A percentile compares a stretch with the other conserved stretches of the same genome.
Conservation (phyloP, 2,888 invertebrate species). For the Ichneumon xanthorius region DNA sequence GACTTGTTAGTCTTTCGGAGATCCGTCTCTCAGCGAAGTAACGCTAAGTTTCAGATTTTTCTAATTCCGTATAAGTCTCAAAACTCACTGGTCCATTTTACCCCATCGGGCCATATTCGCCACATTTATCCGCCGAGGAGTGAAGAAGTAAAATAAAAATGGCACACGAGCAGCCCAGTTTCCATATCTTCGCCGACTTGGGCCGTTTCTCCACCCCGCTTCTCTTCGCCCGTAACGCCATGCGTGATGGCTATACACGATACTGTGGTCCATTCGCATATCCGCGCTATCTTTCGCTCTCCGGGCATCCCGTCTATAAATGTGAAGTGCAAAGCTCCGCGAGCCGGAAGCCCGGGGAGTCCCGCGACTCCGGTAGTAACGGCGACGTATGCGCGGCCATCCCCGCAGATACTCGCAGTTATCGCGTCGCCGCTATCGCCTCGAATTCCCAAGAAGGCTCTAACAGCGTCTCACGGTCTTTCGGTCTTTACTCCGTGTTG, state of each 20-base stretch:
- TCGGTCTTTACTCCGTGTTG: slow-evolving; percentile 34
- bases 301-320: slow-evolving; percentile 52
- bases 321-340: slow-evolving; percentile 45
- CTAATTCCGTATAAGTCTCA: too few species aligned
- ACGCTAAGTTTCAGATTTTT: too few species aligned
- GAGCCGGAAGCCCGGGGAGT: slow-evolving; percentile 46
- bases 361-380: slow-evolving; percentile 7
- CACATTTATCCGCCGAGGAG: too few species aligned
- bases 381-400: slow-evolving; percentile 29
- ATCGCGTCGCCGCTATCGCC: slow-evolving; percentile 47
- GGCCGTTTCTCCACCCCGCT: not conserved
- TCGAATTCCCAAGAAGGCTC: slow-evolving; percentile 1
- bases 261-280: slow-evolving; percentile 17
- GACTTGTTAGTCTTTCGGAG: too few species aligned
- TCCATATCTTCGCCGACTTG: too few species aligned
- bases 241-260: slow-evolving; percentile 5
- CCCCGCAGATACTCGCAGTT: slow-evolving; percentile 57
- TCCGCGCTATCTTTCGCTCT: slow-evolving; percentile 53
- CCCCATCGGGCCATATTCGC: too few species aligned
- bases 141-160: too few species aligned
- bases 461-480: not conserved
- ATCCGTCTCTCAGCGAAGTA: too few species aligned
- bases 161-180: too few species aligned
- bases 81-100: too few species aligned
- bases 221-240: not conserved